Percentiles rank a stretch among this genome's conserved stretches.
phyloP scores from a whole-genome alignment of 2,888 invertebrate genomes.

The Acleris emargana region DNA sequence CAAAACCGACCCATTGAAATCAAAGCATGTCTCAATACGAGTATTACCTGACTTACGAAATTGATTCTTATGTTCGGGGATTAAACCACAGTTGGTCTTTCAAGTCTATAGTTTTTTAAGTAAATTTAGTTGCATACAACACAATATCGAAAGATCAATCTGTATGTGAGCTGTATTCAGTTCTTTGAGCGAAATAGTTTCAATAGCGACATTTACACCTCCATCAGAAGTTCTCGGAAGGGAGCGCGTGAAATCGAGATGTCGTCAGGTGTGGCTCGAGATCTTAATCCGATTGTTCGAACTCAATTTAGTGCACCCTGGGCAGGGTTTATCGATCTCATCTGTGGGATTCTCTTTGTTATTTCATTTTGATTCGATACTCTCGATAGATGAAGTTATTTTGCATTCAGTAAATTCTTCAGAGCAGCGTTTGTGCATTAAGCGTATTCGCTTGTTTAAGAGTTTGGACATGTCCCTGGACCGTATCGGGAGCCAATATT shows the following conservation, averaged over 20 bases:
- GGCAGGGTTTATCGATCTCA: constrained; percentile 39
- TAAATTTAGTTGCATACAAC: constrained; percentile 22
- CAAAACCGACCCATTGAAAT: constrained; percentile 64
- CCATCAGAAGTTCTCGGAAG: constrained; percentile 61
- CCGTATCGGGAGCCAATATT: constrained; percentile 12
- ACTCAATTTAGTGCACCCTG: constrained; percentile 49
- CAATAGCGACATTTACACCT: constrained; percentile 70
- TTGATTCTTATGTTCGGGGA: constrained; percentile 24
- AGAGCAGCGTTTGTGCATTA: neutral
- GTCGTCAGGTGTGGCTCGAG: constrained; percentile 67
- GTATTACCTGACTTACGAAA: constrained; percentile 22
- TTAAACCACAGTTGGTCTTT: constrained; percentile 10
- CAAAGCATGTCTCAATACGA: constrained; percentile 40
- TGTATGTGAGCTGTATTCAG: constrained; percentile 55
- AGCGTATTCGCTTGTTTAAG: constrained; percentile 1
- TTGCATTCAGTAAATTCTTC: constrained; percentile 1
- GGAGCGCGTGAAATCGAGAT: constrained; percentile 63
- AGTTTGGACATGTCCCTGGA: neutral
- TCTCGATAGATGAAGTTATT: neutral
- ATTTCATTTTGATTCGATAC: constrained; percentile 10
- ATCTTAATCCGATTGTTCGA: constrained; percentile 61
- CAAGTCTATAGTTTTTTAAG: neutral
- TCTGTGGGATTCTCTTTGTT: constrained; percentile 20
- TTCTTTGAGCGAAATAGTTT: constrained; percentile 56
- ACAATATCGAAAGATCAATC: constrained; percentile 67